Percentiles rank a stretch among this genome's conserved stretches.
These are phyloP conservation scores for Drosophila equinoxialis DNA, from an alignment of 1,140 invertebrate genomes.

Conservation along the genomic window DNA sequence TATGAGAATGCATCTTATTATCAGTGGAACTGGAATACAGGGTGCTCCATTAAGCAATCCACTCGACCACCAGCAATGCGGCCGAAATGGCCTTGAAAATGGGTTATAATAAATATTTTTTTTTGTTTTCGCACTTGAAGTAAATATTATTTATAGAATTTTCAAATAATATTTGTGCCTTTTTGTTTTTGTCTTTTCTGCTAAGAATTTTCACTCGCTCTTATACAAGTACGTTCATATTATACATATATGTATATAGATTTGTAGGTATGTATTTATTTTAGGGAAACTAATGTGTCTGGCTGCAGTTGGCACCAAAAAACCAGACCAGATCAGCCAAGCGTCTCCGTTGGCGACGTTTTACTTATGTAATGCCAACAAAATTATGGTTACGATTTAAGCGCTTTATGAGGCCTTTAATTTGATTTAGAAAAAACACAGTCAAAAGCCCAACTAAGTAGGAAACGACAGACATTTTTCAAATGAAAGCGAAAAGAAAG, in stretches of 20 bases:
- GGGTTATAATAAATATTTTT: slow-evolving; percentile 5
- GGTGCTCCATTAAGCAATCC: background rate
- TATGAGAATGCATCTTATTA: slow-evolving; percentile 22
- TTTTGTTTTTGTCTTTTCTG: background rate
- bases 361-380: slow-evolving; percentile 48
- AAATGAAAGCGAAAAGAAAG: slow-evolving; percentile 47
- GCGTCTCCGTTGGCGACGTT: slow-evolving; percentile 41
- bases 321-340: slow-evolving; percentile 35
- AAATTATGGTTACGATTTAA: slow-evolving; percentile 37
- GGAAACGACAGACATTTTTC: slow-evolving; percentile 33
- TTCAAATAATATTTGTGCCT: slow-evolving; percentile 31
- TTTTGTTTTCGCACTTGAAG: slow-evolving; percentile 21
- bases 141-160: slow-evolving; percentile 50
- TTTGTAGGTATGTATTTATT: slow-evolving; percentile 18
- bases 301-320: slow-evolving; percentile 18
- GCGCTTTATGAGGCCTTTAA: slow-evolving; percentile 57
- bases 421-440: slow-evolving; percentile 47
- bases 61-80: background rate
- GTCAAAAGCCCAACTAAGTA: slow-evolving; percentile 31
- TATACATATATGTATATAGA: slow-evolving; percentile 7
- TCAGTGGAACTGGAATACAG: slow-evolving; percentile 29
- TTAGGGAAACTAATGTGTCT: slow-evolving; percentile 33
- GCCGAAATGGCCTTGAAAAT: slow-evolving; percentile 5
- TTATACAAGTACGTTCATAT: slow-evolving; percentile 1
- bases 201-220: slow-evolving; percentile 28